Conservation (phyloP, 2,888 invertebrate species). For the Synergus laeviventris region DNA sequence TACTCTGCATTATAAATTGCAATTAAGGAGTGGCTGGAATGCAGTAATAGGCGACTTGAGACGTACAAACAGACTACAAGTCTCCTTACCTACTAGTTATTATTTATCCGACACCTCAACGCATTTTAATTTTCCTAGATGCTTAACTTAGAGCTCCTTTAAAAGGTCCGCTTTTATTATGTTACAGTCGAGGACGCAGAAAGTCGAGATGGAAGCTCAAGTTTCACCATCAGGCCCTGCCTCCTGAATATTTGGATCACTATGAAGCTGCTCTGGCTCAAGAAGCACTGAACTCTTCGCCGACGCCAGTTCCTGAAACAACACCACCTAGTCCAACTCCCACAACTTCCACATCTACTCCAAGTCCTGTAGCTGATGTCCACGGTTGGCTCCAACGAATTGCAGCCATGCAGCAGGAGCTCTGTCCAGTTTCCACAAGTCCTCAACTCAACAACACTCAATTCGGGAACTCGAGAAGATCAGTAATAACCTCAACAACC, state of each 20-base stretch:
- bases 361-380: conserved; percentile 70
- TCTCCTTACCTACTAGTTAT: conserved; percentile 1
- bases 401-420: conserved; percentile 84
- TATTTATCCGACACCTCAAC: conserved; percentile 17
- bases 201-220: conserved; percentile 86
- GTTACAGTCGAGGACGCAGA: conserved; percentile 77
- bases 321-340: conserved; percentile 73
- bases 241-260: conserved; percentile 87
- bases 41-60: conserved; percentile 51
- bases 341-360: conserved; percentile 57
- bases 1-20: conserved; percentile 54
- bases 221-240: conserved; percentile 88
- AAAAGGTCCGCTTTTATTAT: conserved; percentile 1
- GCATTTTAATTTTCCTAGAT: conserved; percentile 2
- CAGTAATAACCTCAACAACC: conserved; percentile 69
- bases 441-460: conserved; percentile 39
- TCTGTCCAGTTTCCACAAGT: conserved; percentile 58
- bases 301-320: conserved; percentile 61
- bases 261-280: conserved; percentile 85
- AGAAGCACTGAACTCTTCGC: conserved; percentile 70
- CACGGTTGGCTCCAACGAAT: conserved; percentile 85
- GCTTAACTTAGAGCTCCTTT: neutral
- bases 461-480: conserved; percentile 51
- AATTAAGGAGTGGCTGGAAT: conserved; percentile 66
- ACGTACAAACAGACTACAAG: neutral